Evolutionary conservation across 2,888 invertebrate species (phyloP), one percentile per base, ranked within the genome.

Genomic region (Polia nebulosa): DNA sequence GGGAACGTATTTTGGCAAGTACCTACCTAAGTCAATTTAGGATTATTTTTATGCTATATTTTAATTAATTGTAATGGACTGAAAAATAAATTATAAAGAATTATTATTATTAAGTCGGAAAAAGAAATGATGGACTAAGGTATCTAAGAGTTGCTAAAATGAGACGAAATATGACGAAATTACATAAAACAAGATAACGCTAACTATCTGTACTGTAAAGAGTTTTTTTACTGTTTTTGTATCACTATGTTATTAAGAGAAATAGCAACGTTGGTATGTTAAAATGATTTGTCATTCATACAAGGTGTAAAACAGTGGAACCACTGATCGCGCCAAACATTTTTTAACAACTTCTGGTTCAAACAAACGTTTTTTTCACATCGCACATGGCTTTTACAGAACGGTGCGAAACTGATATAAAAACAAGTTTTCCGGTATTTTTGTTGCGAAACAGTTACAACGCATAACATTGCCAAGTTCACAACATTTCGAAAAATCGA

Each of bases 381-480:
- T n/a, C 22, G 3, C 41, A 53, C 34, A 45, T 41, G n/a, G 25
- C 52, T 60, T 68, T 49, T 67, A n/a, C 27, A 11, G 11, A 73
- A 39, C n/a, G 45, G 25, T 44, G 7, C 11, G 8, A 63, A 67
- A 68, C 52, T 63, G 44, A 68, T 60, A 64, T n/a, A 76, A 61
- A 67, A 78, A 58, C 53, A 29, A 22, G 27, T 29, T 36, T 59
- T 44, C 20, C 39, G 34, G 44, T 78, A 22, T 63, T 72, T 63
- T 69, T 61, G 57, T 60, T 69, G 32, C 32, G 32, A 51, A 60
- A 49, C 53, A 51, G 47, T 22, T 60, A 44, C 55, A 67, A 11
- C 7, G 44, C 13, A 51, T 55, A 61, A 71, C 74, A 69, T 74
- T 77, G 63, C 74, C 78, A 64, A 77, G 62, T 63, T 60, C 52